A percentile compares a stretch with the other conserved stretches of the same genome.
Evolutionary conservation across 2,888 invertebrate species (phyloP).

Genomic region (Torymus tubicola): DNA sequence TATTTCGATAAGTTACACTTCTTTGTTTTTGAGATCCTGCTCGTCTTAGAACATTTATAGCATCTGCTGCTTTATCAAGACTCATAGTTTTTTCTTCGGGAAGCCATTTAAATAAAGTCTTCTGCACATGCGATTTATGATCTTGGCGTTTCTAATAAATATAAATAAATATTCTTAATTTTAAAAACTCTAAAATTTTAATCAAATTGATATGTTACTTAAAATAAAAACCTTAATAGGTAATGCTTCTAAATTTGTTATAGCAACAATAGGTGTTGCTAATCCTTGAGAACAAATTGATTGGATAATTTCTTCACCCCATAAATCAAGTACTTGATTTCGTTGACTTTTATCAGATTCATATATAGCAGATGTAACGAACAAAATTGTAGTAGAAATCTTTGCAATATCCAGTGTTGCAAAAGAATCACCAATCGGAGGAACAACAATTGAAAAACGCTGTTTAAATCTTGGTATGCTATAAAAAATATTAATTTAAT

Average conservation of each 20-base stretch:
- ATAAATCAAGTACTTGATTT: slow-evolving; percentile 85
- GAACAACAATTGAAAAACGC: slow-evolving; percentile 88
- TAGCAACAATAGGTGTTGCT: slow-evolving; percentile 86
- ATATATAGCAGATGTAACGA: slow-evolving; percentile 84
- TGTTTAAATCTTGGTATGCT: slow-evolving; percentile 92
- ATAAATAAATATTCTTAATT: slow-evolving; percentile 39
- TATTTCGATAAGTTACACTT: slow-evolving; percentile 85
- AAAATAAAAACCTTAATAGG: slow-evolving; percentile 79
- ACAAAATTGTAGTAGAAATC: slow-evolving; percentile 90
- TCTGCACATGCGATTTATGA: slow-evolving; percentile 83
- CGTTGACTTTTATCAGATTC: slow-evolving; percentile 75
- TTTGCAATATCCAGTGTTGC: slow-evolving; percentile 89
- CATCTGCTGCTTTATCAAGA: slow-evolving; percentile 86
- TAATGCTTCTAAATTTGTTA: slow-evolving; percentile 86
- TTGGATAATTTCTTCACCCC: slow-evolving; percentile 87
- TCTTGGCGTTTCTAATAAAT: slow-evolving; percentile 80
- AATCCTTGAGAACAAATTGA: slow-evolving; percentile 89
- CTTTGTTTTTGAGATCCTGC: slow-evolving; percentile 91
- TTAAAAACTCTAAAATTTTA: slow-evolving; percentile 17
- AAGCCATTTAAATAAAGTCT: slow-evolving; percentile 83
- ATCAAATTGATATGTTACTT: slow-evolving; percentile 10
- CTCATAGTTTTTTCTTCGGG: slow-evolving; percentile 90
- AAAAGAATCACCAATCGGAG: slow-evolving; percentile 83
- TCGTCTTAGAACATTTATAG: slow-evolving; percentile 84
- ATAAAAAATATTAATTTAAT: slow-evolving; percentile 68